A percentile compares a stretch with the other conserved stretches of the same genome.
These are phyloP conservation scores for Phylloscopus trochilus DNA, from an alignment of 2,113 vertebrate genomes.

Conservation along the genomic window DNA sequence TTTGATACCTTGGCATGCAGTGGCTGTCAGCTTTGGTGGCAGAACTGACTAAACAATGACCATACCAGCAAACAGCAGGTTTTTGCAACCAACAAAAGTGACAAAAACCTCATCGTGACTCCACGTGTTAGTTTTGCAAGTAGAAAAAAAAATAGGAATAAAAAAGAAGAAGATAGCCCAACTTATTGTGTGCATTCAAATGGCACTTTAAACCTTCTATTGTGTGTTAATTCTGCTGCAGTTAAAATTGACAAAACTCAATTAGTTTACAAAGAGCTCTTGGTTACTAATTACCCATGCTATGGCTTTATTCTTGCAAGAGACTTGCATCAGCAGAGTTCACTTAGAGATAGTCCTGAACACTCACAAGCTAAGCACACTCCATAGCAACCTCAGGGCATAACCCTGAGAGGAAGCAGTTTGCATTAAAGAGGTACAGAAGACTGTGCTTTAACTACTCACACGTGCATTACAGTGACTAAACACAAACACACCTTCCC, in stretches of 20 bases:
- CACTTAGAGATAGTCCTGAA: not conserved
- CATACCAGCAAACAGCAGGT: not conserved
- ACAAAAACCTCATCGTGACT: not conserved
- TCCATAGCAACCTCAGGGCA: not conserved
- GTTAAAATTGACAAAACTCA: not conserved
- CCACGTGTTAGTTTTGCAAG: not conserved
- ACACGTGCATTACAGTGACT: not conserved
- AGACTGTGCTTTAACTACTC: not conserved
- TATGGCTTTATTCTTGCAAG: not conserved
- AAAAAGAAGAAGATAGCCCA: not conserved
- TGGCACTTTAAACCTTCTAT: not conserved
- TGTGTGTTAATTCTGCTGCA: not conserved
- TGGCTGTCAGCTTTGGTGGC: not conserved
- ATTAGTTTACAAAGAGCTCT: not conserved
- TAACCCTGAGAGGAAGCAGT: not conserved
- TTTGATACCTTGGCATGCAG: not conserved
- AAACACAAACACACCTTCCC: not conserved
- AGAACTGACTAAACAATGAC: not conserved
- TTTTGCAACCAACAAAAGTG: not conserved
- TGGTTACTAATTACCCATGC: conserved; percentile 1
- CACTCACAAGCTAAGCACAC: not conserved
- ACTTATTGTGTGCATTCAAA: not conserved
- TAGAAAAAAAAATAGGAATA: not conserved
- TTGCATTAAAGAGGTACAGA: not conserved
- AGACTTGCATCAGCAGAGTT: not conserved